Percentiles rank a stretch among this genome's conserved stretches.
phyloP scores from a whole-genome alignment of 2,888 invertebrate species.

The Drosophila kuntzei region DNA sequence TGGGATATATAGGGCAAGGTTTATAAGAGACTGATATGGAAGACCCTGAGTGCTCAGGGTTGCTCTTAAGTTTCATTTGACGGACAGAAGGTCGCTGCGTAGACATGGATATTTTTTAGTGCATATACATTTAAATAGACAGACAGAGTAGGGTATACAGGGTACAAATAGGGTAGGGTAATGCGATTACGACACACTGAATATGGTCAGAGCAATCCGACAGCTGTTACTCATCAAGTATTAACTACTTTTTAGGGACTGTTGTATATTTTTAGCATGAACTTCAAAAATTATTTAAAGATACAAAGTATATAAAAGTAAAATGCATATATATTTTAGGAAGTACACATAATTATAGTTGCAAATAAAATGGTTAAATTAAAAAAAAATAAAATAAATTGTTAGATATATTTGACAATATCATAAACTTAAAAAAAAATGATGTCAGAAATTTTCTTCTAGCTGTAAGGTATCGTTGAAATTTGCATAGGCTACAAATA shows the following conservation, averaged over 20 bases:
- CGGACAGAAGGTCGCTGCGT: slow-evolving; percentile 7
- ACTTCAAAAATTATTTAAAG: background rate
- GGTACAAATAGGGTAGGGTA: background rate
- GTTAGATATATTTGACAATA: background rate
- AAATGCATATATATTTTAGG: too few relatives aligned
- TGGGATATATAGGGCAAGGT: background rate
- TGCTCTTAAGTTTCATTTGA: background rate
- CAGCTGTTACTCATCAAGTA: background rate
- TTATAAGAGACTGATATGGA: too few relatives aligned
- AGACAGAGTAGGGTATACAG: background rate
- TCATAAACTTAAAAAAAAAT: background rate
- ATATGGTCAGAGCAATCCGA: background rate
- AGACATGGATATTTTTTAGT: background rate
- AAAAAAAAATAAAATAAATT: too few relatives aligned
- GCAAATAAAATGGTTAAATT: too few relatives aligned
- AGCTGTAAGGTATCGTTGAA: too few relatives aligned
- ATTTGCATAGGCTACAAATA: too few relatives aligned
- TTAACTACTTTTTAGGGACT: background rate
- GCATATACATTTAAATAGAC: background rate
- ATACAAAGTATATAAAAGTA: too few relatives aligned
- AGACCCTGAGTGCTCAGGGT: background rate
- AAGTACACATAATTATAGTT: too few relatives aligned
- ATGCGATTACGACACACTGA: background rate
- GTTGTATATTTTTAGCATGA: background rate
- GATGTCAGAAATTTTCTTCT: background rate